A percentile compares a stretch with the other conserved stretches of the same genome.
Evolutionary conservation across 2,113 vertebrate genomes (phyloP).

Genomic region (Silurus glanis): DNA sequence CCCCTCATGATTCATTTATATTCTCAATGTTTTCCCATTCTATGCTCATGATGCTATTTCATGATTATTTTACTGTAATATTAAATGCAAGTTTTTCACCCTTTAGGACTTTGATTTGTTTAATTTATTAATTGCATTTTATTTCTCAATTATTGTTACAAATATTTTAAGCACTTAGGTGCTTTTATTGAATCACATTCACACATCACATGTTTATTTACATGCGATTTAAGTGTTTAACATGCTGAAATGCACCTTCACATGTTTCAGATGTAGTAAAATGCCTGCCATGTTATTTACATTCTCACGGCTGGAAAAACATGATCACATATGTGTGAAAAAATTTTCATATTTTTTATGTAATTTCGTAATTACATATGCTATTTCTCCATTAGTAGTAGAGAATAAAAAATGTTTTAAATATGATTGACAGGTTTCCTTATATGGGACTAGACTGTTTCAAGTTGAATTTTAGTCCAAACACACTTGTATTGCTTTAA

Average conservation of each 20-base stretch:
- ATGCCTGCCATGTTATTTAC: background rate
- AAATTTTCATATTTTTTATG: too few relatives aligned
- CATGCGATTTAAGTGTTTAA: background rate
- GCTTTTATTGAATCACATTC: too few relatives aligned
- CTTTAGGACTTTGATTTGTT: background rate
- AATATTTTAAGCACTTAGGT: too few relatives aligned
- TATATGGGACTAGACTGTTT: background rate
- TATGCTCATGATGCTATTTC: background rate
- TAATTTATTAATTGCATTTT: background rate
- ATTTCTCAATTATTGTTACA: too few relatives aligned
- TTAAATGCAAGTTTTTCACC: background rate
- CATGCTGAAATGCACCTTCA: background rate
- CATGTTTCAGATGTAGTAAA: background rate
- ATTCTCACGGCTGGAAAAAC: background rate
- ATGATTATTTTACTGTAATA: background rate
- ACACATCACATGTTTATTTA: background rate
- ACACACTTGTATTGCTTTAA: conserved; percentile 13
- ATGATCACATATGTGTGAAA: background rate
- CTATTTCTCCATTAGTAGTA: background rate
- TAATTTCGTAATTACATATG: background rate
- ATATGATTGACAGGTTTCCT: background rate
- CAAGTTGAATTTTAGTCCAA: background rate
- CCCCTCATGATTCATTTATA: background rate
- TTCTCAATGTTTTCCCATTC: background rate
- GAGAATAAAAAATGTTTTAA: background rate